Evolutionary conservation across 2,888 invertebrate species (phyloP), one percentile per base, ranked within the genome.

Genomic region (Tetheella fluctuosa): DNA sequence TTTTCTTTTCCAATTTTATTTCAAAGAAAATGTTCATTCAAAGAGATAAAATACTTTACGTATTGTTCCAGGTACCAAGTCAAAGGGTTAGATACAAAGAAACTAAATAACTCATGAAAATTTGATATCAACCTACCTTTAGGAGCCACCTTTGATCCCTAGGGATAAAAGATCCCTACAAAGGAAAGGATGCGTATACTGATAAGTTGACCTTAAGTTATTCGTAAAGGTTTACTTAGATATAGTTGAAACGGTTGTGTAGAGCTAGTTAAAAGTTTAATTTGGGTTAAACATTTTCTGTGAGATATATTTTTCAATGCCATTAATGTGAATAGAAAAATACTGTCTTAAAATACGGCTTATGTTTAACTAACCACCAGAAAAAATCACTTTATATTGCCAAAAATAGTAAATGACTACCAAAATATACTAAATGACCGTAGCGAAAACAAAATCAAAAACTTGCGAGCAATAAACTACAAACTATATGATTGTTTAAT

Each of bases 21-120:
- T 48, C 48, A 48, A 48, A 20, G 48, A 20, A 20, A 42, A 20
- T 12, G 20, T 10, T 20, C 48, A 48, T 48, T 48, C 48, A 48
- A 48, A 48, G 48, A 20, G 48, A 48, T 48, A 48, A 20, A 48
- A 48, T 48, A 20, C 48, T 2, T 48, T 10, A 20, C 48, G n/a
- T 48, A 48, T 20, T 48, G 48, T 48, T 48, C 48, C 48, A 48
- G 48, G 17, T 20, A 20, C 15, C 17, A 1, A 20, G 37, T 13
- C 34, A 55, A 55, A 55, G 55, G 55, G 55, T 55, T 34, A 23
- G 13, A 5, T 12, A 34, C 34, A 37, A 34, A 34, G 20, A 55
- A 34, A 28, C 34, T 30, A 54, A 30, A 30, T 54, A 54, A 28
- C 28, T 55, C 30, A 54, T 54, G 54, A 54, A 25, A 54, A 55